These are phyloP conservation scores for Steromphala cineraria DNA, from an alignment of 2,888 invertebrate genomes.

Conservation along the genomic window DNA sequence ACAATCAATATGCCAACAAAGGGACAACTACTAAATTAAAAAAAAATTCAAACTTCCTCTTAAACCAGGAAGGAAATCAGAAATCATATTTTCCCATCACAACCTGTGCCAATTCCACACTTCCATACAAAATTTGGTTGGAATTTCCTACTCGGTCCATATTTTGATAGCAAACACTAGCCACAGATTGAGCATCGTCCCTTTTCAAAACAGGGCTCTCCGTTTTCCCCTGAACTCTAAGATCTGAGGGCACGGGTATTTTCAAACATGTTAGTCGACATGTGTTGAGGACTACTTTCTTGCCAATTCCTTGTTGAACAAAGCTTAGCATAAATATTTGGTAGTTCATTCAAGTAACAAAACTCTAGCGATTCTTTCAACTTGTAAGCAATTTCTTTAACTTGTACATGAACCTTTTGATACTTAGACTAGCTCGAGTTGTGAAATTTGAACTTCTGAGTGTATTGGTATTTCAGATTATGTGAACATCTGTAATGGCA, in stretches of 20 bases:
- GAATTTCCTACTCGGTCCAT: background rate
- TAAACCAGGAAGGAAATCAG: background rate
- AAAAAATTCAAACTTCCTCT: no score
- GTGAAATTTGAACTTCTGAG: no score
- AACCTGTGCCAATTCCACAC: background rate
- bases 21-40: no score
- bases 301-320: background rate
- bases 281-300: background rate
- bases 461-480: no score
- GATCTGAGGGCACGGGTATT: background rate
- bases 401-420: no score
- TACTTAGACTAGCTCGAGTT: no score
- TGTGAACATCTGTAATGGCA: no score
- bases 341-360: background rate
- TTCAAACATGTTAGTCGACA: background rate
- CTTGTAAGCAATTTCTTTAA: background rate
- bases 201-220: background rate
- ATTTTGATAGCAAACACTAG: constrained; percentile 10
- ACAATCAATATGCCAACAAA: no score
- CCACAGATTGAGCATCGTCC: background rate
- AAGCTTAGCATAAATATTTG: background rate
- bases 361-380: background rate
- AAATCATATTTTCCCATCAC: constrained; percentile 4
- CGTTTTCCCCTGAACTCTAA: background rate
- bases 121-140: background rate